Evolutionary conservation across 2,888 invertebrate genomes (phyloP).

Genomic region (Nemapogon koenigi): DNA sequence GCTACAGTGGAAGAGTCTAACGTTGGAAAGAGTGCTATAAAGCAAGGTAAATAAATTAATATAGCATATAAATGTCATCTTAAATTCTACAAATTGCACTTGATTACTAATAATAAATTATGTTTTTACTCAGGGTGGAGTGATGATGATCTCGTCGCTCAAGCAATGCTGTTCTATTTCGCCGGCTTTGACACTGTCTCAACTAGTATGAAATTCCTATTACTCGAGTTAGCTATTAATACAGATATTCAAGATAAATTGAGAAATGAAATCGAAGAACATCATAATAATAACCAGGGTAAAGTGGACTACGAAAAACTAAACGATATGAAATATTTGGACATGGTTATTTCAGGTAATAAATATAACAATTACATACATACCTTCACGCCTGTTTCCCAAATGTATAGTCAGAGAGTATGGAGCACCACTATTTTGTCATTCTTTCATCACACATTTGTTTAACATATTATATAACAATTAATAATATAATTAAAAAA

Average conservation of each 20-base stretch:
- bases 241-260: slow-evolving; percentile 63
- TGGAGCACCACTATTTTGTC: too few relatives aligned
- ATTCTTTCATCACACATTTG: too few relatives aligned
- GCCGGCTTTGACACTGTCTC: slow-evolving; percentile 63
- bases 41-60: slow-evolving; percentile 24
- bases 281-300: slow-evolving; percentile 37
- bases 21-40: slow-evolving; percentile 28
- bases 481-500: too few relatives aligned
- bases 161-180: slow-evolving; percentile 59
- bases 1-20: slow-evolving; percentile 44
- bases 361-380: too few relatives aligned
- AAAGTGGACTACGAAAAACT: slow-evolving; percentile 54
- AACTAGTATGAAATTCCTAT: slow-evolving; percentile 48
- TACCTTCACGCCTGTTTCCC: too few relatives aligned
- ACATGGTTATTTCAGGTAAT: slow-evolving; percentile 65
- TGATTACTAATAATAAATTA: not conserved
- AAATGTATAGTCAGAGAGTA: too few relatives aligned
- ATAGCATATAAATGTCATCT: not conserved
- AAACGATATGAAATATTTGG: slow-evolving; percentile 64
- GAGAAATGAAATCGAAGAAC: slow-evolving; percentile 57
- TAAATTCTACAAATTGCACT: not conserved
- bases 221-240: slow-evolving; percentile 65
- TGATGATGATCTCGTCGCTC: slow-evolving; percentile 46
- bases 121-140: slow-evolving; percentile 29
- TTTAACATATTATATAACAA: too few relatives aligned